Percentiles rank a stretch among this genome's conserved stretches.
Evolutionary conservation across 2,888 invertebrate species (phyloP).

Genomic region (Xylocampa areola): DNA sequence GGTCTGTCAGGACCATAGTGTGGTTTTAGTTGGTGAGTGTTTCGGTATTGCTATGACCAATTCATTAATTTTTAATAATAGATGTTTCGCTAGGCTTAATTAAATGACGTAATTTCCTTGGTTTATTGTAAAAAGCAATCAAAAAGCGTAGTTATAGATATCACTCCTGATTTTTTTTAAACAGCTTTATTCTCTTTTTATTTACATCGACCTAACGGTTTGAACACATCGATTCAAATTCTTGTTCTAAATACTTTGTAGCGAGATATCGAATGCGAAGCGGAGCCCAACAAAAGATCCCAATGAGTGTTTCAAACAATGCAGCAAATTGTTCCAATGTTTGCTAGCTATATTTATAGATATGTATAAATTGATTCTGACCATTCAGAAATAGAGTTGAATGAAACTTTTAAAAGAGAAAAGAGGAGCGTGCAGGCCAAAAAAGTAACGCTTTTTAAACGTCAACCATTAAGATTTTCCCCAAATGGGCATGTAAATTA

Average conservation of each 20-base stretch:
- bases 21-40: too few species aligned
- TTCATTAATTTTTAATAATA: too few species aligned
- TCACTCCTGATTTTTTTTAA: background rate
- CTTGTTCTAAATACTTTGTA: constrained; percentile 25
- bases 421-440: background rate
- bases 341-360: constrained; percentile 29
- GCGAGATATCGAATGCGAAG: constrained; percentile 32
- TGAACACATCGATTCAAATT: constrained; percentile 17
- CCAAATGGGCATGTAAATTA: too few species aligned
- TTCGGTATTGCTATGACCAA: too few species aligned
- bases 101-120: too few species aligned
- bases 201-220: background rate
- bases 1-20: too few species aligned
- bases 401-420: constrained; percentile 14
- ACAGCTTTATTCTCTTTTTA: constrained; percentile 10
- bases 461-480: too few species aligned
- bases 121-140: too few species aligned
- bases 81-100: too few species aligned
- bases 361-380: constrained; percentile 14
- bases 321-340: constrained; percentile 51
- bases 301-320: constrained; percentile 46
- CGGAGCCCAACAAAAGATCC: constrained; percentile 42
- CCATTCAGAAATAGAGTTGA: constrained; percentile 9
- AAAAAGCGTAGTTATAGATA: too few species aligned
- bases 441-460: too few species aligned